These are phyloP conservation scores for Lycaena phlaeas DNA, from an alignment of 2,888 invertebrate species.

Conservation along the genomic window DNA sequence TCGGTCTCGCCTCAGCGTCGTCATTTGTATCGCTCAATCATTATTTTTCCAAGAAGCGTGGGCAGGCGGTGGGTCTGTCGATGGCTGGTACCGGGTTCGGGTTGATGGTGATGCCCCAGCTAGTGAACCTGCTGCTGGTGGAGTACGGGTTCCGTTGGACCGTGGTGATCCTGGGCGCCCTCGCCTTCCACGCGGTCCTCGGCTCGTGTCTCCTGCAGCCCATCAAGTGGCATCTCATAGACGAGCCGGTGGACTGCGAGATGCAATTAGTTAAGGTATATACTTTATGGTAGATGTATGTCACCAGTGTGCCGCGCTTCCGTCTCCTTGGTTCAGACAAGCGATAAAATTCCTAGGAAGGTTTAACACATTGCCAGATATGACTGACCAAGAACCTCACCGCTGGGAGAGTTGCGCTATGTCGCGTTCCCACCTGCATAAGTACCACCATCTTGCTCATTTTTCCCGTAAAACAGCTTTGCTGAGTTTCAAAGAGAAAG, in stretches of 20 bases:
- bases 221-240: constrained; percentile 79
- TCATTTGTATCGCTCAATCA: constrained; percentile 86
- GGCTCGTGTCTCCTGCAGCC: constrained; percentile 80
- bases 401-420: too few relatives aligned
- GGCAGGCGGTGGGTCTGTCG: constrained; percentile 85
- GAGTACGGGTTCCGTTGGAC: constrained; percentile 78
- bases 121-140: constrained; percentile 76
- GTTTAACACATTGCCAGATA: too few relatives aligned
- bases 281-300: too few relatives aligned
- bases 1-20: constrained; percentile 82
- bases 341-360: too few relatives aligned
- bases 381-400: too few relatives aligned
- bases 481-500: too few relatives aligned
- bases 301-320: too few relatives aligned
- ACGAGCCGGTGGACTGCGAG: constrained; percentile 69
- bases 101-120: constrained; percentile 85
- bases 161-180: constrained; percentile 77
- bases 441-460: too few relatives aligned
- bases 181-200: constrained; percentile 78
- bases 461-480: too few relatives aligned
- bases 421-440: too few relatives aligned
- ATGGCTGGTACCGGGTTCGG: constrained; percentile 87
- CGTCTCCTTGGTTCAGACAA: too few relatives aligned
- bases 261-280: constrained; percentile 61
- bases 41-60: constrained; percentile 82